Base-by-base conservation (phyloP, 2,797 vertebrate genomes). In the Phyllotis vaccarum region DNA sequence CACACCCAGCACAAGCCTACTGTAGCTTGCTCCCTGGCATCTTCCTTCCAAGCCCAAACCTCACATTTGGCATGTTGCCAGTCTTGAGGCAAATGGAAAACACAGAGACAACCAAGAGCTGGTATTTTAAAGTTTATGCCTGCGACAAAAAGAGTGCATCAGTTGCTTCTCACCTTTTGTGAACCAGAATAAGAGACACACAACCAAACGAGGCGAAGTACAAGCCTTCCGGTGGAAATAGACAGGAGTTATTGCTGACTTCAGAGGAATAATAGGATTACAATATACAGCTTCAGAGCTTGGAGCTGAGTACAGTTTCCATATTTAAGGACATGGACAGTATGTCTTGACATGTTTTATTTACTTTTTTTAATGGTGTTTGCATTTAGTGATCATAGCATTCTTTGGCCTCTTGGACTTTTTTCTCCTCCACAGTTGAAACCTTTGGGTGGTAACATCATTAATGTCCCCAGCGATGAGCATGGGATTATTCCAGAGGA, bases 401-500 rank as follows among this genome's bases (percentile, higher is more conserved):
- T 72, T 82, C 68, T 56, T 43, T 14, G 31, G 2, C n/a, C n/a
- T n/a, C n/a, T n/a, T n/a, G n/a, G n/a, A n/a, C n/a, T n/a, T 27
- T 56, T 83, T 79, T 97, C 27, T 94, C 27, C 9, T 89, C 81
- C 81, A 72, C 91, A 99, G 99, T 98, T 99, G 31, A 98, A 97
- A 64, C 99, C 99, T 0, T 97, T 99, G 10, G 99, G 99, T 2
- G 99, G 99, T 94, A 99, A 99, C 97, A 82, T 99, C 31, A 98
- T 99, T 93, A 99, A 98, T 46, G 95, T 99, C 19, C 58, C 98
- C 87, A 99, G 98, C 54, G 99, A 99, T 90, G 98, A 99, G 74
- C 93, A 99, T 14, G 99, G 99, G 6, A 99, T 99, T 58, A 98
- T 99, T 96, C 99, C 99, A 1, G 95, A 97, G 0, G 98, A 96